Percentiles rank a stretch among this genome's conserved stretches.
phyloP scores from a whole-genome alignment of 2,113 vertebrate species.

The Antennarius striatus region DNA sequence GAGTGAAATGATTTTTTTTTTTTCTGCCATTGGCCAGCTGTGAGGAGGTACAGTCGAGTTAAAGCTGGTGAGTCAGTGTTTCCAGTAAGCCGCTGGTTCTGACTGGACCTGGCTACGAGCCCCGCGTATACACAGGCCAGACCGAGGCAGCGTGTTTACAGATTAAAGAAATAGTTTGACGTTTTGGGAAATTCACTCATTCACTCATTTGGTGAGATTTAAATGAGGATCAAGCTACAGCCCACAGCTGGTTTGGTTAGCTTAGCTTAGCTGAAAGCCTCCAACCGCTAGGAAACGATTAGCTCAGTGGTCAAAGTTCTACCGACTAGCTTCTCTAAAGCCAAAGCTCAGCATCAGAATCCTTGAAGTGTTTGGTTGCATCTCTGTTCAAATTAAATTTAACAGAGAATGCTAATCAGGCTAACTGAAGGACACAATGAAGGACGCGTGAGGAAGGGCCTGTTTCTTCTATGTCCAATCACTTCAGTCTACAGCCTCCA shows the following conservation, averaged over 20 bases:
- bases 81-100: constrained; percentile 60
- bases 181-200: background rate
- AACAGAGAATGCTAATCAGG: constrained; percentile 5
- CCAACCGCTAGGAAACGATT: constrained; percentile 3
- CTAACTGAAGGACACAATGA: constrained; percentile 30
- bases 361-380: no score
- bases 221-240: background rate
- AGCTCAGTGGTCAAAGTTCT: constrained; percentile 23
- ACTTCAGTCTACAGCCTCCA: constrained; percentile 19
- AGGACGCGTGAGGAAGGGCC: constrained; percentile 12
- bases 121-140: constrained; percentile 25
- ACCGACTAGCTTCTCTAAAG: no score
- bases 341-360: no score
- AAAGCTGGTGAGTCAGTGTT: constrained; percentile 69
- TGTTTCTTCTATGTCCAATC: constrained; percentile 40
- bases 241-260: constrained; percentile 2
- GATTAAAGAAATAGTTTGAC: constrained; percentile 11
- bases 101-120: constrained; percentile 44
- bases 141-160: constrained; percentile 22
- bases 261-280: constrained; percentile 10
- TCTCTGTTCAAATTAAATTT: no score
- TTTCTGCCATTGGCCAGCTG: constrained; percentile 45
- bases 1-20: constrained; percentile 27
- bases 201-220: background rate
- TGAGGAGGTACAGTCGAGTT: constrained; percentile 51